These are phyloP conservation scores for Drosophila falleni DNA, from an alignment of 2,888 invertebrate genomes.

Conservation along the genomic window DNA sequence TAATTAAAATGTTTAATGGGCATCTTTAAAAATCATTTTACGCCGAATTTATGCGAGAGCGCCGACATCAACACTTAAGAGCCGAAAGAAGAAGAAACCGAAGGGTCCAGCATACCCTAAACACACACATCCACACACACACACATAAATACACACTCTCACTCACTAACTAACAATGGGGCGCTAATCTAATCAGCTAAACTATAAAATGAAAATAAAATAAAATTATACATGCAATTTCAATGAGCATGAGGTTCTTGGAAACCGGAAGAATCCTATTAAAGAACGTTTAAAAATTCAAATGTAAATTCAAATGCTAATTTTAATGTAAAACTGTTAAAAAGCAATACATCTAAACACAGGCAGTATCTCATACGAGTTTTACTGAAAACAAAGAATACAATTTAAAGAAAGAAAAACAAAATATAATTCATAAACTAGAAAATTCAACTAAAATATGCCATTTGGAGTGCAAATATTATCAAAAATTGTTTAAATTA, in stretches of 20 bases:
- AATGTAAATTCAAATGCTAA: slow-evolving; percentile 51
- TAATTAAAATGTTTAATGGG: slow-evolving; percentile 81
- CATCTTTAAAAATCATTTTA: slow-evolving; percentile 78
- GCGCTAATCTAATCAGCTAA: slow-evolving; percentile 75
- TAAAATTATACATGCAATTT: slow-evolving; percentile 65
- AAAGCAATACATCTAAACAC: background rate
- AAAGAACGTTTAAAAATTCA: slow-evolving; percentile 64
- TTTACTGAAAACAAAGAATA: background rate
- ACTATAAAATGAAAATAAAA: slow-evolving; percentile 62
- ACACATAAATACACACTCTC: background rate
- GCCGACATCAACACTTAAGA: slow-evolving; percentile 41
- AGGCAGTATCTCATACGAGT: background rate
- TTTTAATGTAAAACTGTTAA: slow-evolving; percentile 45
- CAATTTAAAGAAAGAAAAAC: background rate
- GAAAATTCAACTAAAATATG: background rate
- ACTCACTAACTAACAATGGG: slow-evolving; percentile 62
- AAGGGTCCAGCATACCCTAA: slow-evolving; percentile 5
- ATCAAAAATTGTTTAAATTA: too few relatives aligned
- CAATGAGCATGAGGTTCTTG: slow-evolving; percentile 62
- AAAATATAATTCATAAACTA: background rate
- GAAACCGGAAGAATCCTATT: slow-evolving; percentile 74
- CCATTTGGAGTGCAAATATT: too few relatives aligned
- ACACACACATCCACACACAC: background rate
- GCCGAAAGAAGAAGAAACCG: slow-evolving; percentile 19
- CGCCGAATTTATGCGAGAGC: slow-evolving; percentile 70